Evolutionary conservation across 2,888 invertebrate species (phyloP).

Genomic region (Bedellia somnulentella): DNA sequence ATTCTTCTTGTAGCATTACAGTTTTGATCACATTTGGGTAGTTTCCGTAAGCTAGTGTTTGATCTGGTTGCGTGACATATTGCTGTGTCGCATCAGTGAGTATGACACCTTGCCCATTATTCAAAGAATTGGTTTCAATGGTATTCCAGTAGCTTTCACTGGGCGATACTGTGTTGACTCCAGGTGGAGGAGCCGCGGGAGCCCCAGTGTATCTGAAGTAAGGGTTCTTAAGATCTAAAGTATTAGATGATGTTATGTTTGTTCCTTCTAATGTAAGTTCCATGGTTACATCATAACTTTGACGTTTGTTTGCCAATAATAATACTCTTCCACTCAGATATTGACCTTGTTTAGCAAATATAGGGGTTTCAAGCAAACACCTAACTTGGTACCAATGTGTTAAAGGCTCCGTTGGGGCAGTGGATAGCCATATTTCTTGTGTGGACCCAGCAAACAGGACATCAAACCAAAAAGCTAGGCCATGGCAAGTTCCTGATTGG

Average conservation of each 20-base stretch:
- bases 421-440: conserved; percentile 94
- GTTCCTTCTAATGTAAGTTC: conserved; percentile 90
- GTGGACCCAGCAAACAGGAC: conserved; percentile 91
- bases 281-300: conserved; percentile 98
- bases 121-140: conserved; percentile 66
- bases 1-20: conserved; percentile 56
- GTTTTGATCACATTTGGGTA: conserved; percentile 54
- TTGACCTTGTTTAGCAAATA: conserved; percentile 94
- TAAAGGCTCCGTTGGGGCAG: conserved; percentile 95
- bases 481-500: conserved; percentile 94
- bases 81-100: conserved; percentile 42
- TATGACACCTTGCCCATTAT: conserved; percentile 44
- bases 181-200: conserved; percentile 90
- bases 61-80: conserved; percentile 41
- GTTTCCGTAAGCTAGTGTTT: conserved; percentile 34
- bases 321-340: conserved; percentile 84
- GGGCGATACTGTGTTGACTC: conserved; percentile 86
- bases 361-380: conserved; percentile 90
- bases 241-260: conserved; percentile 82
- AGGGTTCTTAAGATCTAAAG: conserved; percentile 96
- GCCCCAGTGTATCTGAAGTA: conserved; percentile 96
- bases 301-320: conserved; percentile 91
- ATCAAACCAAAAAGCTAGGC: conserved; percentile 99
- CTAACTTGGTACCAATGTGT: conserved; percentile 99
- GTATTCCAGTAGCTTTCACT: conserved; percentile 92